phyloP scores from a whole-genome alignment of 2,113 vertebrate species.

The Microtus richardsoni region DNA sequence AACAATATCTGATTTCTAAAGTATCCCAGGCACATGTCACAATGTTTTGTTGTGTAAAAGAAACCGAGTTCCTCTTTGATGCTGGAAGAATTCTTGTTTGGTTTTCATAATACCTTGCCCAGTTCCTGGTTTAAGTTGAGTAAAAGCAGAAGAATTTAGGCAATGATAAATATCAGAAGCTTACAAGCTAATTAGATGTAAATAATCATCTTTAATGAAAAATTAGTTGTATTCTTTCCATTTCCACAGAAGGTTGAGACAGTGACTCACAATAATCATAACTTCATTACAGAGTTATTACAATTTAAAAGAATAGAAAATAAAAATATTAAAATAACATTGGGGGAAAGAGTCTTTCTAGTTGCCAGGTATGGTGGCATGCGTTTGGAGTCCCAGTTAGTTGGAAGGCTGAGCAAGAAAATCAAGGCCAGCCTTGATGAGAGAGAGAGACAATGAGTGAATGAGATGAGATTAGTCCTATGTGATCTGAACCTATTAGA shows the following conservation, averaged over 20 bases:
- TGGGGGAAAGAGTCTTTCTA: constrained; percentile 13
- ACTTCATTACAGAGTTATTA: background rate
- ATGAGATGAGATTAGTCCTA: background rate
- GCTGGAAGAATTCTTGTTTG: constrained; percentile 44
- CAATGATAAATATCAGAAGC: background rate
- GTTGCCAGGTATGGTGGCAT: background rate
- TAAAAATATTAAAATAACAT: background rate
- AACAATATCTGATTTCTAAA: background rate
- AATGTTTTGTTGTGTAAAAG: background rate
- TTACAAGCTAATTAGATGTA: constrained; percentile 30
- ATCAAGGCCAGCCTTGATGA: background rate
- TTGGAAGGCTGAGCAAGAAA: background rate
- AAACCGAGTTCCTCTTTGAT: constrained; percentile 8
- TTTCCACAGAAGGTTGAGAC: constrained; percentile 37
- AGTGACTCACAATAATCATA: background rate
- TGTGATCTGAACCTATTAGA: background rate
- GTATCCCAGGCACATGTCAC: background rate
- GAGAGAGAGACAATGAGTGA: background rate
- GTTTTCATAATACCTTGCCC: constrained; percentile 20
- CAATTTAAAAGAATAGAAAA: background rate
- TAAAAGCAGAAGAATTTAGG: constrained; percentile 23
- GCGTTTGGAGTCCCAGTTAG: background rate
- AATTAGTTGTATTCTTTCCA: constrained; percentile 14
- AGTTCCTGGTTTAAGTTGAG: constrained; percentile 54
- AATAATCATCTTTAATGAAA: constrained; percentile 44